Base-by-base conservation (phyloP, 2,113 vertebrate species). In the Ivindomyrus marchei region DNA sequence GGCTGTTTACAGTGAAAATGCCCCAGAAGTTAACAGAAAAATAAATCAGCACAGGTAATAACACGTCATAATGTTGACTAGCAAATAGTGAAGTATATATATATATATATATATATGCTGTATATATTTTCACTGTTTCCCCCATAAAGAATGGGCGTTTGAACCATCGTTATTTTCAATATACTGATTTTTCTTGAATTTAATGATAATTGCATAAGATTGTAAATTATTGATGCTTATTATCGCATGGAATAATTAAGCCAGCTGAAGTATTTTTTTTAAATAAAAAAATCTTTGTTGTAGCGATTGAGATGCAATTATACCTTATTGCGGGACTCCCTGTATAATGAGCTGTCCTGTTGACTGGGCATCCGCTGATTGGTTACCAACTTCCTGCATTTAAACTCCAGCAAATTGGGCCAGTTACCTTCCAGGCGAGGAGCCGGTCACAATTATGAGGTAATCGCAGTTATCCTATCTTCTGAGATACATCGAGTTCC, bases 301-400 rank as follows among this genome's bases (percentile, higher is more conserved):
- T 56, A 88, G n/a, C 62, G 45, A 58, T 74, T 88, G 42, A 62
- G 8, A 88, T 19, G 39, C 88, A 88, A 58, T 88, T 88, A 70
- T 88, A 45, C 21, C 42, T 49, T 56, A 88, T 74, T 27, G 53
- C 45, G 47, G 53, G 36, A 49, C 11, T 8, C 9, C 24, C 39
- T 21, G 56, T 88, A 88, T 88, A 88, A 88, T 66, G 45, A 88
- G 45, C 58, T 70, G 39, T 88, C 88, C 53, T 27, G 53, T 88
- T 74, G 88, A 24, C 88, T 88, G 88, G 88, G 13, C 45, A 31
- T 31, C 88, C 87, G 19, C 42, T 31, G 52, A 62, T 53, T 88
- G 87, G 87, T 27, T 50, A 88, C 31, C 87, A 45, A 56, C 58
- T 58, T 46, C 52, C 56, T 66, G 56, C 87, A 66, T 88, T 88